A percentile compares a stretch with the other conserved stretches of the same genome.
These are phyloP conservation scores for Agelaius tricolor DNA, from an alignment of 2,113 vertebrate genomes.

Conservation along the genomic window DNA sequence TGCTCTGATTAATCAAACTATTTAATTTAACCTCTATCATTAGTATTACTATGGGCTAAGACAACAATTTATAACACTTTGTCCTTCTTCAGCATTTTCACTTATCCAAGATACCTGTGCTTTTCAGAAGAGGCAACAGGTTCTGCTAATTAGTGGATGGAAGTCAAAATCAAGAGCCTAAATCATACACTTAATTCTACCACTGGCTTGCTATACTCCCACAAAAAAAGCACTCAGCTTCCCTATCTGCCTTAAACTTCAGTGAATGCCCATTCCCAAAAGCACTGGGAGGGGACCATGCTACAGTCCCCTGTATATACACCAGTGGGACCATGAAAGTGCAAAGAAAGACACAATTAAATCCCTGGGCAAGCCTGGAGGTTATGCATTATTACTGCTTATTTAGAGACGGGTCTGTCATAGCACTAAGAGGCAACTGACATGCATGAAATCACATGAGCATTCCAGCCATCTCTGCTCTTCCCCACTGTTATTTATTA, in stretches of 20 bases:
- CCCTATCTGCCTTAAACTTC: background rate
- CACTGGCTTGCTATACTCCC: background rate
- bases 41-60: constrained; percentile 32
- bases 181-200: background rate
- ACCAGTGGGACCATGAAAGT: background rate
- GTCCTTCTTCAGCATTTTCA: constrained; percentile 6
- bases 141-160: background rate
- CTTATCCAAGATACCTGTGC: background rate
- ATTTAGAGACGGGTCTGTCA: background rate
- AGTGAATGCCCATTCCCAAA: background rate
- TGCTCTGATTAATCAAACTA: constrained; percentile 61
- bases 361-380: background rate
- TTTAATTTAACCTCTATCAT: constrained; percentile 58
- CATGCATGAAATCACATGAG: background rate
- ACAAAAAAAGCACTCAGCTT: background rate
- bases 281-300: background rate
- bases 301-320: background rate
- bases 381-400: background rate
- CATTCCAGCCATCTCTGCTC: background rate
- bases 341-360: background rate
- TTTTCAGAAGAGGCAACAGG: background rate
- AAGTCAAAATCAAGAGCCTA: background rate
- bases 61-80: constrained; percentile 36
- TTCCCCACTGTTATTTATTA: background rate
- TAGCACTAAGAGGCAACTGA: background rate